A percentile compares a stretch with the other conserved stretches of the same genome.
These are phyloP conservation scores for Chionis minor DNA, from an alignment of 2,113 vertebrate species.

Conservation along the genomic window DNA sequence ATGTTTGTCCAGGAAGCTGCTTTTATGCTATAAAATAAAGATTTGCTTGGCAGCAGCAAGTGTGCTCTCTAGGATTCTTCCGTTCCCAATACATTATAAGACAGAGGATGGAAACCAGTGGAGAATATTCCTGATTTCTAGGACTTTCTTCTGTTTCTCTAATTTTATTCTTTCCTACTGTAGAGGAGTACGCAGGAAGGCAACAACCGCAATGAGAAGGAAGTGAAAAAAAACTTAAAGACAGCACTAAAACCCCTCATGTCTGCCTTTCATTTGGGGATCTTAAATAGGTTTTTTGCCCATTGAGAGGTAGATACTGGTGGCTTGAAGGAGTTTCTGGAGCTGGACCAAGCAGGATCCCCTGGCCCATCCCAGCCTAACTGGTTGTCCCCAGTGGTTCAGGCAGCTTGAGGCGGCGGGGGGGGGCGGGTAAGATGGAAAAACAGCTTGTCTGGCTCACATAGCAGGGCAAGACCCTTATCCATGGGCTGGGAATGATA, in stretches of 20 bases:
- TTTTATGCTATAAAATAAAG: conserved; percentile 59
- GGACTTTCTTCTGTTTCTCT: not conserved
- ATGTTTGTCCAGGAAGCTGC: conserved; percentile 48
- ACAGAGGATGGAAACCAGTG: not conserved
- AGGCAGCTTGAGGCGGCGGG: not conserved
- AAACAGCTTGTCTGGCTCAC: not conserved
- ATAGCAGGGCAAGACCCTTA: not conserved
- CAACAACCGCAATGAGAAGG: not conserved
- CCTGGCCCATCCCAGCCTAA: not conserved
- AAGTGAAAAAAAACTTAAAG: not conserved
- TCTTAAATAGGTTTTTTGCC: not conserved
- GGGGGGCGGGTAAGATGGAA: not conserved
- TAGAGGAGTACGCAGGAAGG: not conserved
- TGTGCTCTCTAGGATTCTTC: conserved; percentile 38
- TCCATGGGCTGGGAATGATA: not conserved
- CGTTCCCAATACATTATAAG: not conserved
- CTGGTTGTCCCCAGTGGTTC: not conserved
- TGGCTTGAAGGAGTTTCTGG: not conserved
- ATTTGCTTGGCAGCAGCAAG: conserved; percentile 36
- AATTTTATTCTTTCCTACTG: not conserved
- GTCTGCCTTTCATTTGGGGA: not conserved
- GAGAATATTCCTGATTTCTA: conserved; percentile 1
- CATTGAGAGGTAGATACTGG: not conserved
- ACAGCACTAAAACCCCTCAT: not conserved
- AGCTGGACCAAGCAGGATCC: not conserved